These are phyloP conservation scores for Torymus auratus DNA, from an alignment of 2,888 invertebrate genomes.

Conservation along the genomic window DNA sequence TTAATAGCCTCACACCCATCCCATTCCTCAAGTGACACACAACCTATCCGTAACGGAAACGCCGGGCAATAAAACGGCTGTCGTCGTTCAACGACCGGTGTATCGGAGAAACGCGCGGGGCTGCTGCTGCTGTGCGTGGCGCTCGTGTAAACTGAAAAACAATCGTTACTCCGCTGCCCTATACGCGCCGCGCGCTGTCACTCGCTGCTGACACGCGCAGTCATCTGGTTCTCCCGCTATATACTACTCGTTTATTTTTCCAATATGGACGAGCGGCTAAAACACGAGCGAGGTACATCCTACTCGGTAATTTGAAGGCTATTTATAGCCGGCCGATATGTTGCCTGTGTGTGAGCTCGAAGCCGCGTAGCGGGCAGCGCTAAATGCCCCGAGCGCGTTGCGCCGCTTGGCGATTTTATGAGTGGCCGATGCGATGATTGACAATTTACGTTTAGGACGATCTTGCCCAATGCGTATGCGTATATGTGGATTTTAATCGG, in stretches of 20 bases:
- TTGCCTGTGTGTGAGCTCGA: not conserved
- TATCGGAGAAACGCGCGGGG: constrained; percentile 66
- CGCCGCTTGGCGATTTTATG: not conserved
- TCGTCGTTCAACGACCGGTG: constrained; percentile 29
- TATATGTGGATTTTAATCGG: too few relatives aligned
- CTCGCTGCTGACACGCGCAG: constrained; percentile 70
- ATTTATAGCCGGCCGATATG: constrained; percentile 43
- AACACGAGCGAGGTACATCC: constrained; percentile 25
- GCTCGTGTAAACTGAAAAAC: constrained; percentile 75
- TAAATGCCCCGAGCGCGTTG: not conserved
- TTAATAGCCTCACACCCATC: too few relatives aligned
- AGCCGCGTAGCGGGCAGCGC: not conserved
- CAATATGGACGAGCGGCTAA: constrained; percentile 71
- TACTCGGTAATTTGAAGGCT: constrained; percentile 46
- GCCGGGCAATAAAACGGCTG: constrained; percentile 43
- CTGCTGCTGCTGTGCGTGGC: constrained; percentile 71
- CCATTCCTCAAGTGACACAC: too few relatives aligned
- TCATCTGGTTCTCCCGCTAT: constrained; percentile 71
- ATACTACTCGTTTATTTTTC: constrained; percentile 72
- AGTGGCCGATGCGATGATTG: not conserved
- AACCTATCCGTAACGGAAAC: constrained; percentile 36
- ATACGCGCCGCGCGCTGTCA: constrained; percentile 67
- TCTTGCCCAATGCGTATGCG: too few relatives aligned
- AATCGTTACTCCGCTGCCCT: constrained; percentile 70
- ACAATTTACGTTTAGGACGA: too few relatives aligned